These are phyloP conservation scores for Actinostola sp. DNA, from an alignment of 92 coral and sea anemone genomes.

Conservation along the genomic window DNA sequence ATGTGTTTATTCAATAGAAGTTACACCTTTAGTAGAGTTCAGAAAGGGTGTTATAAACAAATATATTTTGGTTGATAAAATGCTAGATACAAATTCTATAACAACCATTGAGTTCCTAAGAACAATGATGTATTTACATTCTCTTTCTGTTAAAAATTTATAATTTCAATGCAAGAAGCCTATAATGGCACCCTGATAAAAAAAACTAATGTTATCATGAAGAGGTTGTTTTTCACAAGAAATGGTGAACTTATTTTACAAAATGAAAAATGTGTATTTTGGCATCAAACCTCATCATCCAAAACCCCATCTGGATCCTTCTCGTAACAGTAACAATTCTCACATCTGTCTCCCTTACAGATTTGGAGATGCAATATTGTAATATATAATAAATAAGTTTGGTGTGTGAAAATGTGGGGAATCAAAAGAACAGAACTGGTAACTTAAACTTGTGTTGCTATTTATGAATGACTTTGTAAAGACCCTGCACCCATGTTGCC, in stretches of 20 bases:
- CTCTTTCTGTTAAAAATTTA: slow-evolving; percentile 15
- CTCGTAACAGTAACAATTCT: too few species aligned
- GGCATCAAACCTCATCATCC: not conserved
- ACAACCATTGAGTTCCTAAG: slow-evolving; percentile 6
- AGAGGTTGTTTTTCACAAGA: not conserved
- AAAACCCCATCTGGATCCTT: too few species aligned
- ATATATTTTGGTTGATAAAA: slow-evolving; percentile 14
- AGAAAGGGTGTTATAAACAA: slow-evolving; percentile 3
- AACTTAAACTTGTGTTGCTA: too few species aligned
- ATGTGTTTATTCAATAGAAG: slow-evolving; percentile 6
- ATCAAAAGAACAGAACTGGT: too few species aligned
- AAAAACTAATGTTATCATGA: not conserved
- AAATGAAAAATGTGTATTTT: not conserved
- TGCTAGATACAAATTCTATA: slow-evolving; percentile 7
- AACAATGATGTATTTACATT: slow-evolving; percentile 11
- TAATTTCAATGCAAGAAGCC: not conserved
- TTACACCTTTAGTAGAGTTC: slow-evolving; percentile 1
- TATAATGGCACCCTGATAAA: not conserved
- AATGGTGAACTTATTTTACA: not conserved
- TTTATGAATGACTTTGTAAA: too few species aligned
- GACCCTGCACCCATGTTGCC: too few species aligned
- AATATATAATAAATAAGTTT: too few species aligned
- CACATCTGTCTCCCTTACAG: too few species aligned
- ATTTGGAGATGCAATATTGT: too few species aligned
- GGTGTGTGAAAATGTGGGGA: too few species aligned